Evolutionary conservation across 2,113 vertebrate genomes (phyloP).

Genomic region (Grallaria varia): DNA sequence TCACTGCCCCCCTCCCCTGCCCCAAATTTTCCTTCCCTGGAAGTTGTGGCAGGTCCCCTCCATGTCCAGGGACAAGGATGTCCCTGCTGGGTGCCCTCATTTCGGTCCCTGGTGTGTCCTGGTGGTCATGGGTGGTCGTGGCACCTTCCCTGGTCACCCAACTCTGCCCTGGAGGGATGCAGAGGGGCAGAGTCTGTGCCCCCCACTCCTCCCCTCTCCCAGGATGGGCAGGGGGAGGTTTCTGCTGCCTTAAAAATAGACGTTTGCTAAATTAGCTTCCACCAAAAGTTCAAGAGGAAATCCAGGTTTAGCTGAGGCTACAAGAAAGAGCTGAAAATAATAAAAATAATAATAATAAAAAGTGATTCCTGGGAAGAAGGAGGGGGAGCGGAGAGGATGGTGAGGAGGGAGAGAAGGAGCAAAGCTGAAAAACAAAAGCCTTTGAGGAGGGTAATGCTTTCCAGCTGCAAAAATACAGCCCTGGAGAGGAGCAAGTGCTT

Average conservation of each 20-base stretch:
- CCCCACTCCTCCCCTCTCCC: background rate
- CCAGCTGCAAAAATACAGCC: conserved; percentile 71
- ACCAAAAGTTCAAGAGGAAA: conserved; percentile 16
- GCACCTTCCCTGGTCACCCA: fast-evolving
- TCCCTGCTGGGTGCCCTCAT: background rate
- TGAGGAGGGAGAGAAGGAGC: conserved; percentile 11
- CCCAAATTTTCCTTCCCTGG: fast-evolving
- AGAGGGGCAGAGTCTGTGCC: fast-evolving
- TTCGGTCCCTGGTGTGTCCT: fast-evolving
- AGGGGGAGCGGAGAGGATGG: background rate
- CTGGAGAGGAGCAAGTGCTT: conserved; percentile 17
- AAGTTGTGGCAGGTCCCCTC: too few species aligned
- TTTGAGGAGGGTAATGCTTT: conserved; percentile 64
- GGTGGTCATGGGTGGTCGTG: fast-evolving
- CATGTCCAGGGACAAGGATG: fast-evolving
- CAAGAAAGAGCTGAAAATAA: conserved; percentile 17
- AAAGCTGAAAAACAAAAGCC: conserved; percentile 66
- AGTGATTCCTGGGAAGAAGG: background rate
- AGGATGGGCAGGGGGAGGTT: background rate
- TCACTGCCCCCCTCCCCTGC: fast-evolving
- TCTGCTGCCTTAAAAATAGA: conserved; percentile 1
- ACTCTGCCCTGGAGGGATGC: fast-evolving
- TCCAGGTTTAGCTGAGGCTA: conserved; percentile 32
- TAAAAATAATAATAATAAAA: background rate
- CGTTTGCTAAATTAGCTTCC: background rate